Evolutionary conservation across 2,888 invertebrate genomes (phyloP), one percentile per base, ranked within the genome.

Genomic region (Amblyteles armatorius): DNA sequence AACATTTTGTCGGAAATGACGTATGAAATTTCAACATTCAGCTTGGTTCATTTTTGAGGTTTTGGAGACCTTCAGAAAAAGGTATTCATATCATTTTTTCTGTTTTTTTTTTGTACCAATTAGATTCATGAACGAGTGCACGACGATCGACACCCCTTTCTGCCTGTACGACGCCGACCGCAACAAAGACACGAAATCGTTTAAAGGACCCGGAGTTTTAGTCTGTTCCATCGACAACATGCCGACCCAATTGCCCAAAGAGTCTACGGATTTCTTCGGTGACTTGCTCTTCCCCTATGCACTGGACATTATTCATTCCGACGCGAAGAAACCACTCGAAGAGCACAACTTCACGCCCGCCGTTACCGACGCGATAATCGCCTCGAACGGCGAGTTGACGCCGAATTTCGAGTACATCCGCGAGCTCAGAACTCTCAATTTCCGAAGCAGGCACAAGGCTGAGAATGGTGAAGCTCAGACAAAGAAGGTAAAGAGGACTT

Each of bases 211-310:
- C 0, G 99, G 99, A 26, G 99, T 99, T 1, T 94, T 99, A 74
- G 99, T 99, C n/a, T 99, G 99, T 93, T 99, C 99, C 19, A 99
- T 99, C 89, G 99, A 99, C 94, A 99, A 99, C 94, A 99, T 99
- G 99, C 99, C 99, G 0, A 99, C 99, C 0, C 99, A 99, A 94
- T 95, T 99, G 86, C 99, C 99, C 0, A 95, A 98, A 65, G 99
- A 99, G 93, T 97, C 99, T 2, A 99, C 99, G 0, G 99, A 99
- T 92, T 98, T 99, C 94, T 99, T 99, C 93, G 99, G 99, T 0
- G 98, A 98, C 89, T 95, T 99, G 0, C 95, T 99, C 40, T 96
- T 96, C 86, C 99, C 99, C 0, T 98, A 98, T 92, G 96, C 98
- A 0, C 95, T 96, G 79, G 98, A 99, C 89, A 99, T 99, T 90